Evolutionary conservation across 2,888 invertebrate species (phyloP).

Genomic region (Disparrhopalites patrizii): DNA sequence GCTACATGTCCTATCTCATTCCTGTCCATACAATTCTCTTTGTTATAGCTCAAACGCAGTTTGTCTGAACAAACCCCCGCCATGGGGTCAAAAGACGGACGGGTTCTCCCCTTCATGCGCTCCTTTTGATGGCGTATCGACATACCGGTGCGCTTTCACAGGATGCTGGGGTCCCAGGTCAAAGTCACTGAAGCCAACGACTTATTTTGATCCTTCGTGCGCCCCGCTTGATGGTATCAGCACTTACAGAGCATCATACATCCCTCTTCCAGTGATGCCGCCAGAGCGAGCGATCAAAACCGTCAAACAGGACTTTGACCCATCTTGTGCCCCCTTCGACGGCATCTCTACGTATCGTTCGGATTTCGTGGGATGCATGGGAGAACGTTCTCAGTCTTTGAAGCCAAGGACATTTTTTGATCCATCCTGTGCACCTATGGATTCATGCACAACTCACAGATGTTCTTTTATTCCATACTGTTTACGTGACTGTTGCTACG

Average conservation of each 20-base stretch:
- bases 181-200: constrained; percentile 27
- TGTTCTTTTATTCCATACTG: constrained; percentile 33
- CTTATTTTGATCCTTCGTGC: constrained; percentile 28
- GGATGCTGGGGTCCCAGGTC: constrained; percentile 30
- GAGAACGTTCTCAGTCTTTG: constrained; percentile 18
- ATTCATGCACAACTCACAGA: constrained; percentile 32
- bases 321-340: constrained; percentile 32
- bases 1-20: too few relatives aligned
- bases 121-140: constrained; percentile 29
- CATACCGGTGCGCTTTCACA: constrained; percentile 32
- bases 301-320: constrained; percentile 19
- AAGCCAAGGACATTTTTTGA: constrained; percentile 31
- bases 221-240: constrained; percentile 33
- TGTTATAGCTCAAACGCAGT: constrained; percentile 23
- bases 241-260: constrained; percentile 28
- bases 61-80: constrained; percentile 25
- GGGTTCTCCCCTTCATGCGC: constrained; percentile 26
- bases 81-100: constrained; percentile 23
- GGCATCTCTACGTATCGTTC: constrained; percentile 31
- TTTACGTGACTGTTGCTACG: constrained; percentile 19
- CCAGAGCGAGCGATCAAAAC: constrained; percentile 20
- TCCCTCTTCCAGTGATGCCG: constrained; percentile 14
- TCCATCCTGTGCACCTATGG: constrained; percentile 33
- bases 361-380: constrained; percentile 23
- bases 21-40: not conserved